Evolutionary conservation across 2,113 vertebrate species (phyloP), one percentile per base, ranked within the genome.

Genomic region (Tetrao urogallus): DNA sequence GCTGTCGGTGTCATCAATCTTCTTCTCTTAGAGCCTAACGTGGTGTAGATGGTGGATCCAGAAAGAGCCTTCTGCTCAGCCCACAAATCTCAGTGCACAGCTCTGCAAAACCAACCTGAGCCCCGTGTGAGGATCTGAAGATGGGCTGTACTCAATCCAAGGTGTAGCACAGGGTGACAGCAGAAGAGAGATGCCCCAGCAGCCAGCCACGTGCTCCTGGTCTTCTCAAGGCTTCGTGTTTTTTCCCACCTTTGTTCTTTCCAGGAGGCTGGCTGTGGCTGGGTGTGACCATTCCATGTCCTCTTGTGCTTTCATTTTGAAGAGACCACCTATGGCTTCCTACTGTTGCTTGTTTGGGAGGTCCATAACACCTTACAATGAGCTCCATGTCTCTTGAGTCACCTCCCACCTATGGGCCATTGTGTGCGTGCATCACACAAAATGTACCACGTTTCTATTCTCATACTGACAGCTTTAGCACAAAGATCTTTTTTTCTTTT

Each of bases 11-110:
- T 66, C 12, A 25, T 63, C 48, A 34, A 28, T 3, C 40, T 57
- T 60, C 12, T 42, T 0, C 2, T 0, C 36, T 21, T 73, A 42
- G 21, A 36, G 80, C 21, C 22, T 74, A 6, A 20, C 0, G 1
- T 25, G 72, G 7, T 65, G 43, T 79, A 60, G 58, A 0, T 75
- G 4, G 70, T 21, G 11, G 48, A 76, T 82, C 32, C 20, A 82
- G 42, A 56, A 73, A 3, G 38, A 34, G 22, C 43, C 24, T 72
- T 58, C 60, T 75, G 50, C 57, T 72, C 11, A 27, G 30, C 7
- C 57, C 47, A 34, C 38, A 24, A n/a, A 34, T 20, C 40, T 21
- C 32, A 6, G 50, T 60, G 63, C 28, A 1, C 47, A 7, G 6
- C 16, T 42, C 30, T 34, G 5, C 77, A 52, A 61, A 82, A 19